phyloP scores from a whole-genome alignment of 2,888 invertebrate genomes.

The Cantharis rufa region DNA sequence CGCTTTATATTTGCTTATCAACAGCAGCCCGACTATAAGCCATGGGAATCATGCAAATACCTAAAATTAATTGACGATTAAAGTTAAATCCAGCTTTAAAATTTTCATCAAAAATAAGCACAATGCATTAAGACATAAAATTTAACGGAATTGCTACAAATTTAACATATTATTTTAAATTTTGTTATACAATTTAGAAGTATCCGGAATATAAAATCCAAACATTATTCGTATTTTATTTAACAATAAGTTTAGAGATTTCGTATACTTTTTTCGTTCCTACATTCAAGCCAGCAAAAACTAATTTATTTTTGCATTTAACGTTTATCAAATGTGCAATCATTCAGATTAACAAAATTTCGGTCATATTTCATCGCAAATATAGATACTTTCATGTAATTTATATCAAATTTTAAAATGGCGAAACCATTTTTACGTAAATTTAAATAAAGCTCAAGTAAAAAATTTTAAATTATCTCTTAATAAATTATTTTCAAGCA shows the following conservation, averaged over 20 bases:
- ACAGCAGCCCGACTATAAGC: not conserved
- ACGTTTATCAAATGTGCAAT: not conserved
- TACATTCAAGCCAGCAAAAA: not conserved
- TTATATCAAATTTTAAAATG: not conserved
- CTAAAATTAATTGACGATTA: slow-evolving; percentile 18
- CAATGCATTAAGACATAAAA: not conserved
- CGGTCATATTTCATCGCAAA: not conserved
- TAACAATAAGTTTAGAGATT: not conserved
- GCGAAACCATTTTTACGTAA: not conserved
- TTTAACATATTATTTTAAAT: not conserved
- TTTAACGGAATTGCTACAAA: not conserved
- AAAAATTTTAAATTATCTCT: not conserved
- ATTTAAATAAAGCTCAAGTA: not conserved
- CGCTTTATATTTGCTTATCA: slow-evolving; percentile 1
- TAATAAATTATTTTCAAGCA: not conserved
- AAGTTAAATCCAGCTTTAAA: slow-evolving; percentile 14
- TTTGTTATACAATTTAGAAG: not conserved
- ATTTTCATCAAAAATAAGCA: slow-evolving; percentile 7
- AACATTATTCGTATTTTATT: not conserved
- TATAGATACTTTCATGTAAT: not conserved
- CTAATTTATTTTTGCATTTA: not conserved
- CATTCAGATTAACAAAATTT: not conserved
- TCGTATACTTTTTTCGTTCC: not conserved
- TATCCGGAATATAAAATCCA: not conserved
- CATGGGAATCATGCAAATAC: slow-evolving; percentile 15